Conservation (phyloP, 2,797 vertebrate genomes). For the Gobio occitaniae region DNA sequence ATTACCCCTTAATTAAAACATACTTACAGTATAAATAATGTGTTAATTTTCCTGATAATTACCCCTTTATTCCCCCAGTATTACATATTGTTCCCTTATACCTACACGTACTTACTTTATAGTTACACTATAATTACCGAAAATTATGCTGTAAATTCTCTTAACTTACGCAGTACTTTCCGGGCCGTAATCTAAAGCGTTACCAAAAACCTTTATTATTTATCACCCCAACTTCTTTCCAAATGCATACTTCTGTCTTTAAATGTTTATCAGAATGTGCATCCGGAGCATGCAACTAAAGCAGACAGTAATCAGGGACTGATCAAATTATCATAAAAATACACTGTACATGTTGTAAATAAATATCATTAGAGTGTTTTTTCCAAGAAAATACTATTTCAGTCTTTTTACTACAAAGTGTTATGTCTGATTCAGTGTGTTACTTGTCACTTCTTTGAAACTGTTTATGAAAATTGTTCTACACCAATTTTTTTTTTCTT, state of each 20-base stretch:
- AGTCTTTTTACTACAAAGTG: not conserved
- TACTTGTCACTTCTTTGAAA: not conserved
- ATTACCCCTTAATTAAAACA: no score
- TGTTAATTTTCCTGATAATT: no score
- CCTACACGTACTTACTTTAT: no score
- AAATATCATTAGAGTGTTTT: not conserved
- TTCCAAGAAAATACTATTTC: not conserved
- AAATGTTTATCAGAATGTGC: not conserved
- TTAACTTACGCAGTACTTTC: no score
- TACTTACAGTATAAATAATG: no score
- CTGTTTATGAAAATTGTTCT: no score
- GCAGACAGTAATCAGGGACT: not conserved
- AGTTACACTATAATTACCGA: no score
- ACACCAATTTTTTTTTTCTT: no score
- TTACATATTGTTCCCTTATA: no score
- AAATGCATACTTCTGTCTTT: not conserved
- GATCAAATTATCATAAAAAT: not conserved
- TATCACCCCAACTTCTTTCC: not conserved
- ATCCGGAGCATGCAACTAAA: not conserved
- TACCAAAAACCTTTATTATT: not conserved
- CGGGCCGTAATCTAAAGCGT: no score
- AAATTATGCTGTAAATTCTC: no score
- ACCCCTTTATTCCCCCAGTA: no score
- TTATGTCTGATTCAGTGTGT: not conserved
- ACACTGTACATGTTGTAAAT: not conserved